phyloP scores from a whole-genome alignment of 2,888 invertebrate genomes.

The Philhelius pedissequus region DNA sequence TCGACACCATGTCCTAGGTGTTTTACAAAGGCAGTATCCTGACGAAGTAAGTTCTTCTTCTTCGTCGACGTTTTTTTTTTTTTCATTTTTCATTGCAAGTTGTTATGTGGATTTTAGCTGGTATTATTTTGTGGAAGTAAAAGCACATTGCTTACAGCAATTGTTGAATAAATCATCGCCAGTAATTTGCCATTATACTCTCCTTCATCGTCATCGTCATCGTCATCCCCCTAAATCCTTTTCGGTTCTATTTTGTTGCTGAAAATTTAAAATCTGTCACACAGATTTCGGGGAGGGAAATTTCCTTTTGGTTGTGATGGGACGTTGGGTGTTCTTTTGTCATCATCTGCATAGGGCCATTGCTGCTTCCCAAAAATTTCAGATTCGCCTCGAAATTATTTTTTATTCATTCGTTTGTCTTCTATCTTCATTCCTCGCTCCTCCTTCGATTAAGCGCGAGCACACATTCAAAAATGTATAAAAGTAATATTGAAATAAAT shows the following conservation, averaged over 20 bases:
- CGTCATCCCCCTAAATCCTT: conserved; percentile 55
- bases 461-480: neutral
- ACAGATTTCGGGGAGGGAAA: conserved; percentile 28
- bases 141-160: conserved; percentile 63
- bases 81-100: neutral
- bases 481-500: neutral
- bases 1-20: conserved; percentile 58
- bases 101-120: conserved; percentile 4
- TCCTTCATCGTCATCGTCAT: conserved; percentile 52
- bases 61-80: neutral
- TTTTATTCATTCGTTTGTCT: conserved; percentile 62
- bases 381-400: conserved; percentile 44
- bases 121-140: conserved; percentile 26
- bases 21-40: conserved; percentile 33
- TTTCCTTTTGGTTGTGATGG: conserved; percentile 13
- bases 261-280: conserved; percentile 67
- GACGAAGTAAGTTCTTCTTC: conserved; percentile 41
- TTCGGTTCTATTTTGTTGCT: conserved; percentile 52
- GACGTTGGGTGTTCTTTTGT: conserved; percentile 14
- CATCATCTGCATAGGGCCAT: neutral
- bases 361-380: neutral
- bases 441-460: neutral
- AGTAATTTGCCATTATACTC: conserved; percentile 66
- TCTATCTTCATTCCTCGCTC: neutral
- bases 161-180: conserved; percentile 68